These are phyloP conservation scores for Odontesthes bonariensis DNA, from an alignment of 2,113 vertebrate species.

Conservation along the genomic window DNA sequence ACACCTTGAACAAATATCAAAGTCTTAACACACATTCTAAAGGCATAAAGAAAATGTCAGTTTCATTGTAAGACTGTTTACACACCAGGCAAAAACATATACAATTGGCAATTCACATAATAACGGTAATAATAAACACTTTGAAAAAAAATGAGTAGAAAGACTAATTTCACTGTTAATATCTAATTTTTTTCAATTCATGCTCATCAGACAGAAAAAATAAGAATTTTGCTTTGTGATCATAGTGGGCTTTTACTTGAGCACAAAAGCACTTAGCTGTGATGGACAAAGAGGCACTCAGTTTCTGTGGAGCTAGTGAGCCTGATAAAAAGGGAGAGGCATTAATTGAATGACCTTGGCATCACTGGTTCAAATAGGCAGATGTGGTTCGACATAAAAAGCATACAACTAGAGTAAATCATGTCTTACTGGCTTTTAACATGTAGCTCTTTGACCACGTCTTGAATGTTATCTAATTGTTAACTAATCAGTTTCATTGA, in stretches of 20 bases:
- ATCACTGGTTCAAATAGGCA: conserved; percentile 65
- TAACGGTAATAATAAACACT: background rate
- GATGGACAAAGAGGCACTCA: conserved; percentile 70
- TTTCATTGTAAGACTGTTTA: background rate
- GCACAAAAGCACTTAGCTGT: conserved; percentile 58
- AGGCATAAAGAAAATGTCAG: background rate
- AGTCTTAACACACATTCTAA: background rate
- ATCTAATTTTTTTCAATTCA: conserved; percentile 41
- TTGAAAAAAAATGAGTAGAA: conserved; percentile 6
- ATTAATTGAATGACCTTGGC: conserved; percentile 79
- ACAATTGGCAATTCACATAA: too few relatives aligned
- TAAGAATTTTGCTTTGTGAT: conserved; percentile 33
- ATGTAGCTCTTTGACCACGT: conserved; percentile 56
- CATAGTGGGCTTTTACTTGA: conserved; percentile 39
- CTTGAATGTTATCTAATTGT: conserved; percentile 62
- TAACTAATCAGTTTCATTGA: conserved; percentile 46
- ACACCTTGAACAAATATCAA: background rate
- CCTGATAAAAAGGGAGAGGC: conserved; percentile 71
- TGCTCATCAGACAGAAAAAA: conserved; percentile 32
- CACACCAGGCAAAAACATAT: background rate
- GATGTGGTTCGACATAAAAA: conserved; percentile 61
- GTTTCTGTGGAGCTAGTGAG: conserved; percentile 59
- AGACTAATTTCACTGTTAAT: conserved; percentile 23
- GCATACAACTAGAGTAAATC: conserved; percentile 60
- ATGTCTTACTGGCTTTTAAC: conserved; percentile 59